Evolutionary conservation across 1,140 invertebrate genomes (phyloP), one percentile per base, ranked within the genome.

Genomic region (Drosophila orosa): DNA sequence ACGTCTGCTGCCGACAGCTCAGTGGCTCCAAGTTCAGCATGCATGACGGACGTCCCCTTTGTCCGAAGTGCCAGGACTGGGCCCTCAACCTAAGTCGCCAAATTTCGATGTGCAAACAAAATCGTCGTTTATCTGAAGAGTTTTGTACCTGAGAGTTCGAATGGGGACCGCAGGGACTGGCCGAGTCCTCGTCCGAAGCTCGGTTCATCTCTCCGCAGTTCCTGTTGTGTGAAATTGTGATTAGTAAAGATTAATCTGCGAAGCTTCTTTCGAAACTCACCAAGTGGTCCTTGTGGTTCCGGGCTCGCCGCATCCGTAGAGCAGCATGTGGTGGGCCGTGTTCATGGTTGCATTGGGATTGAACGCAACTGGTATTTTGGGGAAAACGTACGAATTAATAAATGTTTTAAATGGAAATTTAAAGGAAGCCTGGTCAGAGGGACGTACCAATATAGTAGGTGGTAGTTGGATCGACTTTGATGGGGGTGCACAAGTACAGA

Each of bases 261-360:
- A 39, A 35, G 8, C 5, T 33, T 8, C 8, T n/a, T 3, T 15
- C 9, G 0, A 22, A 55, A 57, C 55, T 57, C 19, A 86, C 84
- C 98, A 99, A 42, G 96, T 95, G 42, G 94, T 92, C 74, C 96
- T 94, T 57, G 94, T 92, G 39, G 94, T 95, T 37, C 98, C 98
- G 5, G 98, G 98, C 68, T 94, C 93, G 27, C 94, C 93, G 81
- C 99, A 99, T 12, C 98, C 98, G 92, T 98, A 99, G 1, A 99
- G 92, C 62, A 99, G 93, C 94, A 99, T 99, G 92, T 99, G 99
- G 93, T 99, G 99, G 10, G 97, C 97, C 3, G 95, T 96, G 77
- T 96, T 93, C 95, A 96, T 97, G 3, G 96, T 96, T 2, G 98
- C 97, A 92, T 98, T 98, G 6, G 99, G 98, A 91, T 97, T 94